phyloP scores from a whole-genome alignment of 1,140 invertebrate genomes.

The Asobara japonica region DNA sequence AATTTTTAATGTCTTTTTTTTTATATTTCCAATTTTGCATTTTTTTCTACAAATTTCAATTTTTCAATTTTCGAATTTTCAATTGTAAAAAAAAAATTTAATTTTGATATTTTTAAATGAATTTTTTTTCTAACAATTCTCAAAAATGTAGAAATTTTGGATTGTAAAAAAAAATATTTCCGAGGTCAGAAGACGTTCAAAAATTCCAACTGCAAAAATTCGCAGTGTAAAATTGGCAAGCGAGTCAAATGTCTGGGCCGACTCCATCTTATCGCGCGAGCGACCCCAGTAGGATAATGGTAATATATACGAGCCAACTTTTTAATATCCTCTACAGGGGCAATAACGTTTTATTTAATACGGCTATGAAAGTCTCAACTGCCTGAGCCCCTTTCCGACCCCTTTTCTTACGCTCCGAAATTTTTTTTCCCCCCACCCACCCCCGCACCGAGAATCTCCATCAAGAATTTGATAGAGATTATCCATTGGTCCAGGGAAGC shows the following conservation, averaged over 20 bases:
- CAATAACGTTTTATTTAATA: conserved; percentile 38
- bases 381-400: background rate
- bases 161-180: too few species aligned
- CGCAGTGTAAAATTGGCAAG: background rate
- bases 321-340: conserved; percentile 37
- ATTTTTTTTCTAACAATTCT: too few species aligned
- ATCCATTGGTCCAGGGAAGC: too few species aligned
- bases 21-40: too few species aligned
- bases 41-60: too few species aligned
- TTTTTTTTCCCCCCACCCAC: background rate
- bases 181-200: background rate
- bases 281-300: conserved; percentile 8
- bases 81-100: too few species aligned
- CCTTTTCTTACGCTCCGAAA: conserved; percentile 10
- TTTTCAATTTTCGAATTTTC: too few species aligned
- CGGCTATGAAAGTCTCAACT: conserved; percentile 31
- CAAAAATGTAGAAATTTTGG: too few species aligned
- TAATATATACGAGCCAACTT: conserved; percentile 34
- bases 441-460: background rate
- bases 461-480: too few species aligned
- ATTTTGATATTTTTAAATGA: too few species aligned
- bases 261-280: conserved; percentile 6
- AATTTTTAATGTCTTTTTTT: too few species aligned
- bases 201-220: background rate
- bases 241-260: background rate